Evolutionary conservation across 2,888 invertebrate species (phyloP).

Genomic region (Tiliacea citrago): DNA sequence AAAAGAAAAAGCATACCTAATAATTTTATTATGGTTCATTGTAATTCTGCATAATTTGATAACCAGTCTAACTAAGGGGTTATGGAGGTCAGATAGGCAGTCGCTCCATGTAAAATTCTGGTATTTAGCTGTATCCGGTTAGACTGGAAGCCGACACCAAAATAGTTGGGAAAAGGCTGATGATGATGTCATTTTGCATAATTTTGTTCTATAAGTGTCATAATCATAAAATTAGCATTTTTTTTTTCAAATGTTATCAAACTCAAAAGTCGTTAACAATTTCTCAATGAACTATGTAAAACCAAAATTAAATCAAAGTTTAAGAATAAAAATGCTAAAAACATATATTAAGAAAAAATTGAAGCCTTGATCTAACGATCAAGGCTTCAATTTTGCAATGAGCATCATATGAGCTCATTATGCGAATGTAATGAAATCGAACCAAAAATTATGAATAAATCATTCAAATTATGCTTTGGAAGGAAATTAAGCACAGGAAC

Average conservation of each 20-base stretch:
- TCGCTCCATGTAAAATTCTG: too few relatives aligned
- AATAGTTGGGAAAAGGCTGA: too few relatives aligned
- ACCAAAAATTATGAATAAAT: slow-evolving; percentile 23
- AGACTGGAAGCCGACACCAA: too few relatives aligned
- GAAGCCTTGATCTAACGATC: slow-evolving; percentile 35
- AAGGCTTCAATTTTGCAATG: too few relatives aligned
- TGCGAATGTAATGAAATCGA: slow-evolving; percentile 42
- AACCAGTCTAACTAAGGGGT: too few relatives aligned
- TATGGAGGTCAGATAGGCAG: too few relatives aligned
- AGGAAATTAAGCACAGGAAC: not conserved
- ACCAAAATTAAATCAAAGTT: not conserved
- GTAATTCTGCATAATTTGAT: not conserved
- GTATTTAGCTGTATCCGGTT: too few relatives aligned
- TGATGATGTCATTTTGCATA: not conserved
- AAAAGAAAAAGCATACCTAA: not conserved
- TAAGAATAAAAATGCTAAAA: not conserved
- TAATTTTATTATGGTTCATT: not conserved
- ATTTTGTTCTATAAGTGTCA: not conserved
- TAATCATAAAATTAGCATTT: not conserved
- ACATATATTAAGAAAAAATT: too few relatives aligned
- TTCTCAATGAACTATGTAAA: not conserved
- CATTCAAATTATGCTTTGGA: slow-evolving; percentile 10
- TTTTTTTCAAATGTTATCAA: not conserved
- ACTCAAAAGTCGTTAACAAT: not conserved
- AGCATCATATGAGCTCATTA: slow-evolving; percentile 13